A percentile compares a stretch with the other conserved stretches of the same genome.
Conservation (phyloP, 1,140 invertebrate genomes). For the Vollenhovia emeryi region DNA sequence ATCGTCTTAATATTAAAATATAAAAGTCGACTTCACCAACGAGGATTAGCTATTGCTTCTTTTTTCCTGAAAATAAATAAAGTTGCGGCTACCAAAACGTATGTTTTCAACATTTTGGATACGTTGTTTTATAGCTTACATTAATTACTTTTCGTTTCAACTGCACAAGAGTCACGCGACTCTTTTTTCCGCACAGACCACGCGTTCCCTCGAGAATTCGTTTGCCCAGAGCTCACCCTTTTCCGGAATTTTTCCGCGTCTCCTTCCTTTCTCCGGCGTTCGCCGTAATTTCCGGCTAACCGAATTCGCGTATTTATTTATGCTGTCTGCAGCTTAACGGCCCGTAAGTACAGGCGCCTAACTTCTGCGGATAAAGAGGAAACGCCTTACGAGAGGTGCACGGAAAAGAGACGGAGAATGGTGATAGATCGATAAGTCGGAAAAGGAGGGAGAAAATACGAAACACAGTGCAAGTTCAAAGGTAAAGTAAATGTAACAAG, state of each 20-base stretch:
- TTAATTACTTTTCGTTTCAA: slow-evolving; percentile 22
- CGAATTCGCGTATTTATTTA: slow-evolving; percentile 69
- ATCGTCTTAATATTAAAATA: background rate
- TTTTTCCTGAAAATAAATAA: background rate
- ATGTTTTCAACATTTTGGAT: background rate
- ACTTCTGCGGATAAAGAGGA: slow-evolving; percentile 38
- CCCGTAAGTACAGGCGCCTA: slow-evolving; percentile 60
- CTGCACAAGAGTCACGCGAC: background rate
- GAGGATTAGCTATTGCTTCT: background rate
- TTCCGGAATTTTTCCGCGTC: slow-evolving; percentile 45
- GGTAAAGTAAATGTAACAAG: background rate
- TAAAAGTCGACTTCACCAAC: background rate
- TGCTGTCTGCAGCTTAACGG: slow-evolving; percentile 65
- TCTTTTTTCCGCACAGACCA: background rate
- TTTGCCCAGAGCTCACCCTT: slow-evolving; percentile 13
- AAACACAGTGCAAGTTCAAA: background rate
- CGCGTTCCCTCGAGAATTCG: slow-evolving; percentile 1
- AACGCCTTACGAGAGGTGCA: background rate
- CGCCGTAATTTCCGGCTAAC: slow-evolving; percentile 67
- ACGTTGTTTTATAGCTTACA: background rate
- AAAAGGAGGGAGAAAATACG: background rate
- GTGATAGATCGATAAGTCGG: slow-evolving; percentile 1
- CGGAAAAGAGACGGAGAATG: background rate
- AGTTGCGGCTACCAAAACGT: background rate
- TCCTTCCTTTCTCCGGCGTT: slow-evolving; percentile 35